These are phyloP conservation scores for Rhinopomastus cyanomelas DNA, from an alignment of 2,113 vertebrate species.

Conservation along the genomic window DNA sequence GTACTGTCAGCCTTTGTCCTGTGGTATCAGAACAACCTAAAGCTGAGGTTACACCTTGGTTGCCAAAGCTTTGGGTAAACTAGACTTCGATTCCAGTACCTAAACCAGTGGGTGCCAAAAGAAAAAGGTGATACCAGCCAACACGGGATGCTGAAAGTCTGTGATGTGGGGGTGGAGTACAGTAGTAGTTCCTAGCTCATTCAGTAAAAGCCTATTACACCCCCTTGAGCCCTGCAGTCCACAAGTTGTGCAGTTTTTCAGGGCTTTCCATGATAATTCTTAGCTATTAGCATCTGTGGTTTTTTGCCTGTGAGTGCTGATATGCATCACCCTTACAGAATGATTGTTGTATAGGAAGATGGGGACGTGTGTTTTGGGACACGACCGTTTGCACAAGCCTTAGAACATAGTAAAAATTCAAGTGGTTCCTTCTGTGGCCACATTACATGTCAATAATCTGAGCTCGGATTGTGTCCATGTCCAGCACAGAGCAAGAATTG, in stretches of 20 bases:
- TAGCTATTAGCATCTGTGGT: not conserved
- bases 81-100: not conserved
- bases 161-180: not conserved
- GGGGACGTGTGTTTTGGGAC: not conserved
- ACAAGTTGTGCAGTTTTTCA: not conserved
- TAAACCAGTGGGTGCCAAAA: not conserved
- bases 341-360: not conserved
- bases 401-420: not conserved
- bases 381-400: not conserved
- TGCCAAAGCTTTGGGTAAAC: not conserved
- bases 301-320: not conserved
- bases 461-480: not conserved
- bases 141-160: not conserved
- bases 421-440: constrained; percentile 1
- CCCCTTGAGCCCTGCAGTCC: not conserved
- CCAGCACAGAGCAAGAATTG: not conserved
- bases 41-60: no score
- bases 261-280: not conserved
- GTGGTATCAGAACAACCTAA: constrained; percentile 11
- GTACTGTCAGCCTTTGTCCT: not conserved
- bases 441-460: constrained; percentile 5
- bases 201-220: not conserved
- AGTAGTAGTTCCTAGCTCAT: not conserved
- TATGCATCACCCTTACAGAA: not conserved
- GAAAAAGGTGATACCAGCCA: not conserved